Evolutionary conservation across 2,888 invertebrate genomes (phyloP), one percentile per base, ranked within the genome.

Genomic region (Pseudoips prasinana): DNA sequence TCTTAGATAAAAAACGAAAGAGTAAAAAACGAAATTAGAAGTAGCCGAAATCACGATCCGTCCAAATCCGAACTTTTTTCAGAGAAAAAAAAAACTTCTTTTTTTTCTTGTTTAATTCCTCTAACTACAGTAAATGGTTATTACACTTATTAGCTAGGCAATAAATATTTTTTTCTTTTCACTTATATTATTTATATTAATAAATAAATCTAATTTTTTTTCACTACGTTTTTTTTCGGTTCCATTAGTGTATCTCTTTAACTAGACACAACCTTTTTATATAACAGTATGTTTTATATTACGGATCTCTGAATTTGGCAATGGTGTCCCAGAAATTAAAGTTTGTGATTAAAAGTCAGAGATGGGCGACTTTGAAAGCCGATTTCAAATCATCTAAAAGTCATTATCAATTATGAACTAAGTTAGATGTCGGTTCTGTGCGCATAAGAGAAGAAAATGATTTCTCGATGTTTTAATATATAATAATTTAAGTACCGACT

Each of bases 151-250:
- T 29, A 28, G 44, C 78, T 83, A 67, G 50, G 73, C 78, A 85
- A 87, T 88, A 88, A 88, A 88, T 88, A 88, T 87, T 83, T 83
- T 57, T 79, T 86, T 83, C 79, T 82, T 85, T 83, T 68, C 71
- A 65, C 81, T 81, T 85, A 77, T 41, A 56, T 20, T 20, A 20
- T 20, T 20, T 5, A 20, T 20, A 20, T 20, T 20, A 32, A 45
- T 86, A 85, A 85, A 86, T 86, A 86, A 79, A 81, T 84, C 83
- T 85, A 83, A 70, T 69, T 66, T 65, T 68, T 72, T 68, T 73
- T 73, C 60, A 65, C 75, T 81, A 79, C 72, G 46, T 51, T 45
- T 51, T 54, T 58, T 67, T 59, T 79, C 77, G 72, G 76, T 54
- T 69, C 68, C 74, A 67, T 73, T 53, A 55, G 73, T 80, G 80